Evolutionary conservation across 2,113 vertebrate genomes (phyloP).

Genomic region (Myiopsitta monachus): DNA sequence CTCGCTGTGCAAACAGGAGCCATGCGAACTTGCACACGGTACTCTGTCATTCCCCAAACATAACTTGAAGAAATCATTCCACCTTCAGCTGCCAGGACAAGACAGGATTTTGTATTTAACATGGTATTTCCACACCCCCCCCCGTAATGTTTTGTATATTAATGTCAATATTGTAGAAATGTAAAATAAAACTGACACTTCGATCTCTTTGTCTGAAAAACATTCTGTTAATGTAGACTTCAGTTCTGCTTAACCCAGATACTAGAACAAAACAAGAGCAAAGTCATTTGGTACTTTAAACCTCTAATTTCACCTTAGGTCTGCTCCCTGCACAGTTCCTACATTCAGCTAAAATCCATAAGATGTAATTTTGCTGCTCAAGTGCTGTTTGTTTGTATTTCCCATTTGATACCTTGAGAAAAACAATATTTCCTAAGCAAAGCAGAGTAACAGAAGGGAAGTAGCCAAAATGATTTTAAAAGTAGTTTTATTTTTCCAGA

Average conservation of each 20-base stretch:
- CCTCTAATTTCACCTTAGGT: background rate
- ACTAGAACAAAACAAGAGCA: background rate
- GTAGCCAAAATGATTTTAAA: constrained; percentile 68
- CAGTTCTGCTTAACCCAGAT: background rate
- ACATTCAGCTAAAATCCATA: background rate
- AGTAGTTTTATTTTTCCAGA: constrained; percentile 86
- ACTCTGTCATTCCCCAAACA: background rate
- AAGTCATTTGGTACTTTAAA: background rate
- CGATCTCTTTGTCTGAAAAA: background rate
- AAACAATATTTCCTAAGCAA: background rate
- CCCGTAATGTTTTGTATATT: constrained; percentile 2
- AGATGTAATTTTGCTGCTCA: background rate
- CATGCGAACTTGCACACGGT: background rate
- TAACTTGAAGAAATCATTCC: background rate
- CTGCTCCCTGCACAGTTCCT: background rate
- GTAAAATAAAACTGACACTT: constrained; percentile 53
- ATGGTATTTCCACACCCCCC: background rate
- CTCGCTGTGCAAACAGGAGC: background rate
- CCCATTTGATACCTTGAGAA: background rate
- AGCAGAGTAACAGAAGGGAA: background rate
- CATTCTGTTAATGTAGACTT: background rate
- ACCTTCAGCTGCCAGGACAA: background rate
- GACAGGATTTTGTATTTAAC: constrained; percentile 34
- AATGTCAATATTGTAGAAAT: constrained; percentile 19
- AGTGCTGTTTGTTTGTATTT: background rate